Percentiles rank a stretch among this genome's conserved stretches.
Conservation (phyloP, 2,113 vertebrate genomes). For the Tetrao urogallus region DNA sequence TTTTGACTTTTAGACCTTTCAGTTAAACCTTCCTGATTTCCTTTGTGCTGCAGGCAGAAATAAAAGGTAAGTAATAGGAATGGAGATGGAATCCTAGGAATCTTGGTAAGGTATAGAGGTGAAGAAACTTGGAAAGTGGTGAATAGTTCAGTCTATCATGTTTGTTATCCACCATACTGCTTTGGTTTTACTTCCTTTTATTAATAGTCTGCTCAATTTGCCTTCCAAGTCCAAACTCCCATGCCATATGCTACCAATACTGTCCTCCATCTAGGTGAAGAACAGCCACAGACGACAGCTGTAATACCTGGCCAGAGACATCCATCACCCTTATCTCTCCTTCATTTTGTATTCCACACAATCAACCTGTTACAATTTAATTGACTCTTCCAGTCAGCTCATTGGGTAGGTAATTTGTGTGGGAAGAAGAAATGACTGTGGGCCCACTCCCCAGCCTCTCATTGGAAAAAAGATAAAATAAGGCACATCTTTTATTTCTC, state of each 20-base stretch:
- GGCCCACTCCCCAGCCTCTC: not conserved
- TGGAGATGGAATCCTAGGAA: not conserved
- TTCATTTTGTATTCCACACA: conserved; percentile 60
- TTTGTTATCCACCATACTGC: not conserved
- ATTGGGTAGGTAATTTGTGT: not conserved
- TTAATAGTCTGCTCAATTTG: not conserved
- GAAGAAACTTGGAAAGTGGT: not conserved
- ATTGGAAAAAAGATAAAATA: not conserved
- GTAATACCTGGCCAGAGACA: not conserved
- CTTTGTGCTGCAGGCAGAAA: not conserved
- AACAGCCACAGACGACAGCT: not conserved
- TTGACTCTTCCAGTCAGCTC: conserved; percentile 63
- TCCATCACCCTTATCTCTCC: conserved; percentile 10
- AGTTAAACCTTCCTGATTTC: not conserved
- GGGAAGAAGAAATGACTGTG: not conserved
- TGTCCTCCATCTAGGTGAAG: not conserved
- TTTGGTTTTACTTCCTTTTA: conserved; percentile 12
- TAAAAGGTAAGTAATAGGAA: not conserved
- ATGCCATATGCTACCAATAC: not conserved
- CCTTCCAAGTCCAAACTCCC: not conserved
- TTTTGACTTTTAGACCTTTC: not conserved
- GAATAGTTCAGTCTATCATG: not conserved
- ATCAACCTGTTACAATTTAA: conserved; percentile 71
- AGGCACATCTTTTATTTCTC: not conserved
- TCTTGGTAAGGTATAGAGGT: not conserved